phyloP scores from a whole-genome alignment of 2,888 invertebrate species.

The Eristalinus aeneus region DNA sequence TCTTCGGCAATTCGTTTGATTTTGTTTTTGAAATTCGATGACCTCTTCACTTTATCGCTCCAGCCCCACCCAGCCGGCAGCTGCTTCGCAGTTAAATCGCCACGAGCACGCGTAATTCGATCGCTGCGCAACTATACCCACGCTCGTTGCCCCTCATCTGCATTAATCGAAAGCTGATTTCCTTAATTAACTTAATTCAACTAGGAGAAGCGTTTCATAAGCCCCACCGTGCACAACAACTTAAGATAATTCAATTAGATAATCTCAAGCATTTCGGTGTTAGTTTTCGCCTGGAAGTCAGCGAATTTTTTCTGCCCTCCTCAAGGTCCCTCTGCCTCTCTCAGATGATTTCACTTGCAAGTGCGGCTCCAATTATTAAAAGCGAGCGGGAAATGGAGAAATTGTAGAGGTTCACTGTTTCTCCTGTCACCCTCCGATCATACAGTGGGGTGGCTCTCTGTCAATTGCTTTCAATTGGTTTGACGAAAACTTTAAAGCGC shows the following conservation, averaged over 20 bases:
- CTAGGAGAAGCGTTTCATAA: slow-evolving; percentile 7
- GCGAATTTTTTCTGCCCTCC: slow-evolving; percentile 13
- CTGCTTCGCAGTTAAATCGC: background rate
- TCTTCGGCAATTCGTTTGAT: background rate
- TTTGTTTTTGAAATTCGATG: background rate
- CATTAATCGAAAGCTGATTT: slow-evolving; percentile 40
- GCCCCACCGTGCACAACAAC: slow-evolving; percentile 30
- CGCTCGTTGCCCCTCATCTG: background rate
- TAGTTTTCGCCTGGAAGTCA: background rate
- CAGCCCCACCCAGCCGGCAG: background rate
- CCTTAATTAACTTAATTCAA: slow-evolving; percentile 57
- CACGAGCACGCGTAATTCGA: background rate
- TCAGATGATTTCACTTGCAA: background rate
- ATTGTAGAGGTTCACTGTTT: slow-evolving; percentile 23
- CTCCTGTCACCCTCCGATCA: background rate
- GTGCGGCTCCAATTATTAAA: slow-evolving; percentile 19
- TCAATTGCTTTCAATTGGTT: slow-evolving; percentile 62
- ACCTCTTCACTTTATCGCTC: background rate
- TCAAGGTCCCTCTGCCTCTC: background rate
- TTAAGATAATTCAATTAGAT: slow-evolving; percentile 55
- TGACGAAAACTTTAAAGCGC: slow-evolving; percentile 54
- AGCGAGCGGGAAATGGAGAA: slow-evolving; percentile 8
- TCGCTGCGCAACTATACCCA: background rate
- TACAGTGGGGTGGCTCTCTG: slow-evolving; percentile 9
- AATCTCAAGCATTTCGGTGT: slow-evolving; percentile 13